Evolutionary conservation across 2,797 vertebrate species (phyloP).

Genomic region (Buphagus erythrorhynchus): DNA sequence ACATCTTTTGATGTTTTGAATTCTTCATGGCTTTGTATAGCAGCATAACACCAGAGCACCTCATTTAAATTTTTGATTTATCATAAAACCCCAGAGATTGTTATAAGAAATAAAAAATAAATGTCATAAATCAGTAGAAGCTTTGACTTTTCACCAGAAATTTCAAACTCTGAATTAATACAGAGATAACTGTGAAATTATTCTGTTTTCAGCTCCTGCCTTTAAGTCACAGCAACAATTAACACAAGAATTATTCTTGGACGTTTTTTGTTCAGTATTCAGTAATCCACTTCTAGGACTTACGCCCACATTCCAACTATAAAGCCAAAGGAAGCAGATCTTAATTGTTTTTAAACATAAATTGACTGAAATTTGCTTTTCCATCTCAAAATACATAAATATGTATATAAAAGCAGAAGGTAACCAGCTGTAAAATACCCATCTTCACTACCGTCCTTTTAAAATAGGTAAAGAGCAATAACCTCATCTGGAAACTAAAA

Average conservation of each 20-base stretch:
- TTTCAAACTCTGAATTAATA: neutral
- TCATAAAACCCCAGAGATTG: neutral
- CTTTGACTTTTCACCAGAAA: neutral
- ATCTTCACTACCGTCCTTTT: neutral
- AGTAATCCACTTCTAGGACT: neutral
- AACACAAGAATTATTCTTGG: neutral
- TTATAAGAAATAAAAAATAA: neutral
- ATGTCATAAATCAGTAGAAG: neutral
- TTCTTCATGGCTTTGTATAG: neutral
- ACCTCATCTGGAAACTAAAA: slow-evolving; percentile 1
- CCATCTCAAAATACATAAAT: neutral
- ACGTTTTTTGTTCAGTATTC: neutral
- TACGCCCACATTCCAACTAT: neutral
- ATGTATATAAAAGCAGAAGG: neutral
- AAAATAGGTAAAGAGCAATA: slow-evolving; percentile 43
- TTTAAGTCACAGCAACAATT: neutral
- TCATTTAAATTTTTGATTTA: neutral
- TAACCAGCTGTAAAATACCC: neutral
- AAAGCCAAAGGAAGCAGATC: neutral
- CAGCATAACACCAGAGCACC: neutral
- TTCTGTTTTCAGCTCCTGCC: neutral
- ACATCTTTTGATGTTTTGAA: neutral
- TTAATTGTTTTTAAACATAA: neutral
- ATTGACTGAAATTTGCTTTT: neutral
- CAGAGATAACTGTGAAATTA: neutral